Base-by-base conservation (phyloP, 2,797 vertebrate genomes). In the Megaceryle alcyon region DNA sequence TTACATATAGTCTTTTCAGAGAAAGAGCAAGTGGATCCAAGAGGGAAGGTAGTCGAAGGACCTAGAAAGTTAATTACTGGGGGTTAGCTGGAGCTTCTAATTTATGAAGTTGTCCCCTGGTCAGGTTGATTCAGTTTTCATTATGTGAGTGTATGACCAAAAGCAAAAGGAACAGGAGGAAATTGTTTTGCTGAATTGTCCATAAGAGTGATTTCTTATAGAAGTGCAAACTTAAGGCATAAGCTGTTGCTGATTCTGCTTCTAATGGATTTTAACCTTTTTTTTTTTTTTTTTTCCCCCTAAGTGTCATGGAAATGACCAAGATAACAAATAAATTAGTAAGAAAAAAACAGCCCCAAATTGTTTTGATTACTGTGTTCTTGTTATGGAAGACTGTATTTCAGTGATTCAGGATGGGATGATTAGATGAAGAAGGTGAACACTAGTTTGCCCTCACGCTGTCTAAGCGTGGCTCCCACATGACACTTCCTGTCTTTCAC, bases 401-500 rank as follows among this genome's bases (percentile, higher is more conserved):
- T 79, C 73, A 84, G 66, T 65, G 70, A 56, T 89, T 90, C 79
- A 72, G 29, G 20, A 49, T 60, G 59, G 63, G 78, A 75, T 90
- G 78, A 88, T 80, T 77, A 92, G 82, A 80, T 88, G 86, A 75
- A 88, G 88, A 92, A 94, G 78, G 78, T 94, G 88, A 80, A 68
- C 0, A 2, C 59, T 94, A 1, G 3, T 69, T 94, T 94, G 80
- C 73, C 70, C 28, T 79, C 73, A 64, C 2, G 1, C 68, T 72
- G 59, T 44, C 23, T 43, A 54, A 95, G 77, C 0, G 3, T 94
- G 82, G 68, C 83, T 96, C 86, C 86, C 83, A 46, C 68, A 78
- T 84, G 87, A 88, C 68, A 82, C 72, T 93, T 97, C 86, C 90
- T 93, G 83, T 92, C 86, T 92, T 92, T 84, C 81, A 46, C 44